phyloP scores from a whole-genome alignment of 2,888 invertebrate genomes.

The Eupithecia pulchellata region DNA sequence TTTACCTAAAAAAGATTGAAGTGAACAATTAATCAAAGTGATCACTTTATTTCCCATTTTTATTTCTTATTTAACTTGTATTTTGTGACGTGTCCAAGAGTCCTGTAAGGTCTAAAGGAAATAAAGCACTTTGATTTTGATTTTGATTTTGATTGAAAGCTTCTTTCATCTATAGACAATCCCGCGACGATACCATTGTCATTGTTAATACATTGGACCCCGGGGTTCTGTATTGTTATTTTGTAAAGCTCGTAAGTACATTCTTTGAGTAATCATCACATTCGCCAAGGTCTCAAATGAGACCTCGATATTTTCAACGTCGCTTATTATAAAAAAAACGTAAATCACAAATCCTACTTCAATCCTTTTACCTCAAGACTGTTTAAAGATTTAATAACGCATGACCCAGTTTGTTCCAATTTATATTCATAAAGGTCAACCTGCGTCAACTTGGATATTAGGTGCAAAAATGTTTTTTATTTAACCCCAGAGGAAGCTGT shows the following conservation, averaged over 20 bases:
- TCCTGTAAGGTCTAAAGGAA: too few species aligned
- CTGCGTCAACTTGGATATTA: background rate
- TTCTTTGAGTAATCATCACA: background rate
- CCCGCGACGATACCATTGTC: too few species aligned
- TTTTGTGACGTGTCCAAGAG: too few species aligned
- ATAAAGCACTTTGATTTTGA: too few species aligned
- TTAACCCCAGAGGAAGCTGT: background rate
- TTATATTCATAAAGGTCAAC: slow-evolving; percentile 26
- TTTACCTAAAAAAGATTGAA: too few species aligned
- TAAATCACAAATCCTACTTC: background rate
- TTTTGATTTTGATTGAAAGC: too few species aligned
- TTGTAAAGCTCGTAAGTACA: background rate
- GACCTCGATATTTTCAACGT: background rate
- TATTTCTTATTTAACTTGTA: too few species aligned
- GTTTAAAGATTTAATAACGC: slow-evolving; percentile 19
- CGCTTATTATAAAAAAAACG: background rate
- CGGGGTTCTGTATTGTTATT: background rate
- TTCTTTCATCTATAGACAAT: too few species aligned
- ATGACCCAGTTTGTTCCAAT: slow-evolving; percentile 22
- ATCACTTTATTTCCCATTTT: too few species aligned
- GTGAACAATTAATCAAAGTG: too few species aligned
- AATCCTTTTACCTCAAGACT: background rate
- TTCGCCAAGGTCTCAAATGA: background rate
- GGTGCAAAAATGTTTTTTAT: slow-evolving; percentile 5
- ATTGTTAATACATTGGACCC: too few species aligned